Percentiles rank a stretch among this genome's conserved stretches.
These are phyloP conservation scores for Dasypolia templi DNA, from an alignment of 2,888 invertebrate species.

Conservation along the genomic window DNA sequence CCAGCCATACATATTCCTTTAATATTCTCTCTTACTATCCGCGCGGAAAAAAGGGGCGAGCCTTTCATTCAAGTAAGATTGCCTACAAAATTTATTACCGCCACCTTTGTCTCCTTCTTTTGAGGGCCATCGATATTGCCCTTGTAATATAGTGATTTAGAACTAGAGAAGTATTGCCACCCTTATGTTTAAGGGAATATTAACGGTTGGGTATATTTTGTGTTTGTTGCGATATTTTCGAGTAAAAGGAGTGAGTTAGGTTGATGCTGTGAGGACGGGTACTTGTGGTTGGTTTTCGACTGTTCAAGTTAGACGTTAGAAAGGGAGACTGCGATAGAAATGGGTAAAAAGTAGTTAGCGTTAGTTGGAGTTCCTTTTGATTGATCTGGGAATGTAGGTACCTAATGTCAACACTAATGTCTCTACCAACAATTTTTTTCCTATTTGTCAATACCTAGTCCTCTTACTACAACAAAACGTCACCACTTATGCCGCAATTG, in stretches of 20 bases:
- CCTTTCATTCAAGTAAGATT: constrained; percentile 58
- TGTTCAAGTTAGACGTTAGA: background rate
- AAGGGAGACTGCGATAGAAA: background rate
- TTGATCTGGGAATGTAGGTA: background rate
- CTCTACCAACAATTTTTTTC: background rate
- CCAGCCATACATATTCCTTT: constrained; percentile 17
- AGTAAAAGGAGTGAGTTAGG: constrained; percentile 17
- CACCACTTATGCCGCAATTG: too few relatives aligned
- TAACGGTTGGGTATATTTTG: constrained; percentile 27
- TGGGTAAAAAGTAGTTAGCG: background rate
- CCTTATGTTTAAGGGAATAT: constrained; percentile 42
- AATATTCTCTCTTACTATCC: constrained; percentile 34
- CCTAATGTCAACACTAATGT: background rate
- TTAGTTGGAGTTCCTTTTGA: background rate
- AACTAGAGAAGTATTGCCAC: constrained; percentile 32
- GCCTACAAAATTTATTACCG: constrained; percentile 64
- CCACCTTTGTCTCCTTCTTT: constrained; percentile 61
- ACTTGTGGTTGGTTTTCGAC: background rate
- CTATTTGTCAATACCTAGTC: too few relatives aligned
- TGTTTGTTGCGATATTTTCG: constrained; percentile 13
- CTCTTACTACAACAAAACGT: too few relatives aligned
- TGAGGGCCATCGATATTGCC: constrained; percentile 61
- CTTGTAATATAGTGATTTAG: constrained; percentile 62
- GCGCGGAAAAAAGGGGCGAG: constrained; percentile 10
- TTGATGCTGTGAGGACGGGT: background rate